Conservation (phyloP, 2,113 vertebrate species). For the Capricornis sumatraensis region DNA sequence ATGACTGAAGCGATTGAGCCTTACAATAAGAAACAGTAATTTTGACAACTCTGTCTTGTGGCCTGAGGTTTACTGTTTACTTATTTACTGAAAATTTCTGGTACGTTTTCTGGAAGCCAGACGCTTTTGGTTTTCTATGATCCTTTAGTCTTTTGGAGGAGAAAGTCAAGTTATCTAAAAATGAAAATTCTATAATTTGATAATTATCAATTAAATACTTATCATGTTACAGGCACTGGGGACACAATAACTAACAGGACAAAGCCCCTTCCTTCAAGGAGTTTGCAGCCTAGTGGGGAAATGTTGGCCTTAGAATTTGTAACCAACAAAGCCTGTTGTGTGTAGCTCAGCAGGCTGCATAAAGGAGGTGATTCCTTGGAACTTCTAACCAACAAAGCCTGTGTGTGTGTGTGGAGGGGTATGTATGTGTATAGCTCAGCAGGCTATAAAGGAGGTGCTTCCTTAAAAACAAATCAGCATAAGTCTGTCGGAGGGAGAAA, state of each 20-base stretch:
- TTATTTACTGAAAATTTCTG: background rate
- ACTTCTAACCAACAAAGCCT: background rate
- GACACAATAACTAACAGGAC: background rate
- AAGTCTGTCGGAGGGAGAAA: background rate
- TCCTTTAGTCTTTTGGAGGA: background rate
- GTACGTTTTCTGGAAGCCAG: background rate
- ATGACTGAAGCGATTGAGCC: background rate
- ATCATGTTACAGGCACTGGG: background rate
- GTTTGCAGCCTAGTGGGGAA: background rate
- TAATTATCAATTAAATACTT: background rate
- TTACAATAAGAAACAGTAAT: background rate
- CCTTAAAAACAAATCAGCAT: background rate
- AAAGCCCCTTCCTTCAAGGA: background rate
- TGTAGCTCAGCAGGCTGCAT: background rate
- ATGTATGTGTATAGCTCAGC: background rate
- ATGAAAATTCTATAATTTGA: background rate
- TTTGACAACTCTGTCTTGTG: background rate
- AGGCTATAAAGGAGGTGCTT: background rate
- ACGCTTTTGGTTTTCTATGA: background rate
- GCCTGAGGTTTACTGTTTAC: background rate
- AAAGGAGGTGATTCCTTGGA: background rate
- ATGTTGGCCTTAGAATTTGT: background rate
- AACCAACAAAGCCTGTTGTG: background rate
- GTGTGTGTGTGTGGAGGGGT: background rate
- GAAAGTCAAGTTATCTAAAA: background rate